Evolutionary conservation across 2,113 vertebrate species (phyloP).

Genomic region (Austrofundulus limnaeus): DNA sequence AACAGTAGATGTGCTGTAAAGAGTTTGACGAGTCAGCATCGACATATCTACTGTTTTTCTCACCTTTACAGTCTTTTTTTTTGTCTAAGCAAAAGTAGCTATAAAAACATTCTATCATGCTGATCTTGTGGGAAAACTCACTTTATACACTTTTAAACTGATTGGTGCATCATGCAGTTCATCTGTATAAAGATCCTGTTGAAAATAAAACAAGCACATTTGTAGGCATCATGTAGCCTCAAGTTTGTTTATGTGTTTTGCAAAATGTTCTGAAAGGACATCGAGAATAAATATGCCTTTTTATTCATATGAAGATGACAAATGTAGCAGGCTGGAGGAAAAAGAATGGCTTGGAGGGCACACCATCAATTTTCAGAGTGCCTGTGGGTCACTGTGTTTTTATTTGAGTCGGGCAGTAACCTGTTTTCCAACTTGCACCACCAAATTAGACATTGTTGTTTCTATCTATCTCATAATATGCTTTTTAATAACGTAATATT

Average conservation of each 20-base stretch:
- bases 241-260: constrained; percentile 40
- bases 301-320: constrained; percentile 81
- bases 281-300: constrained; percentile 75
- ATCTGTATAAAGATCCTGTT: constrained; percentile 65
- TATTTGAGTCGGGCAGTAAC: constrained; percentile 67
- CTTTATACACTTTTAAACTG: constrained; percentile 53
- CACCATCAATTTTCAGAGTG: constrained; percentile 71
- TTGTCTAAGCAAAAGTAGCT: constrained; percentile 19
- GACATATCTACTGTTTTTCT: constrained; percentile 17
- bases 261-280: constrained; percentile 56
- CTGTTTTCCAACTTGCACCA: constrained; percentile 59
- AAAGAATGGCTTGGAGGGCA: constrained; percentile 66
- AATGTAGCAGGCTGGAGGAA: constrained; percentile 67
- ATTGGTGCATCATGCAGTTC: constrained; percentile 47
- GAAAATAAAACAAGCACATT: constrained; percentile 59
- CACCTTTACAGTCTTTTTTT: constrained; percentile 9
- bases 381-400: constrained; percentile 74
- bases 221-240: constrained; percentile 39
- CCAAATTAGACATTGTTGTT: constrained; percentile 47
- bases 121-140: constrained; percentile 32
- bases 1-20: constrained; percentile 61
- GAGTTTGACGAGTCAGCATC: constrained; percentile 54
- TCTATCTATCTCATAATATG: constrained; percentile 66
- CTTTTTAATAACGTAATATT: constrained; percentile 15
- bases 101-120: neutral